Base-by-base conservation (phyloP, 2,113 vertebrate species). In the chimpanzee (Pan troglodytes) region DNA sequence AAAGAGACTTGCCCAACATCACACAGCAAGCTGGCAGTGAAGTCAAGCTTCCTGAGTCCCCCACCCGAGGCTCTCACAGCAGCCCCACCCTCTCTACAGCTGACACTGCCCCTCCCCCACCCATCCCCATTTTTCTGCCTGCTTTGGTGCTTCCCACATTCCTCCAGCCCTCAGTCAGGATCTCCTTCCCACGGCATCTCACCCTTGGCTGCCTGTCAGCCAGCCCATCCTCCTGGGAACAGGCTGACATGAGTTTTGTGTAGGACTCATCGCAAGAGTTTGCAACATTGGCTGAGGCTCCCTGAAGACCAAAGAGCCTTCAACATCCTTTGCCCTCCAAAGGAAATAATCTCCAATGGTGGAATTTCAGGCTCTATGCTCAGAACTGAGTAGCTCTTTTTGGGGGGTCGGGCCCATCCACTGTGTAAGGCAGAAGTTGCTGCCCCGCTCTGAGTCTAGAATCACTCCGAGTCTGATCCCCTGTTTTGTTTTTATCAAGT, bases 151-250 rank as follows among this genome's bases (percentile, higher is more conserved):
- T 96, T 97, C 95, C 97, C 97, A 97, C 97, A 97, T 96, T 97
- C 92, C 95, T 96, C 57, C 76, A 57, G 80, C 68, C 90, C 92
- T 93, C 94, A 25, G 68, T 81, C 94, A 83, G 93, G 96, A 88
- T 88, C 76, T 95, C 95, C 98, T 98, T 98, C 97, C 98, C 98
- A 97, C 97, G 97, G 97, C 97, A 88, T 97, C 97, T 98, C 88
- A 67, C 93, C 97, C 98, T 72, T 95, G 97, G 97, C 95, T 67
- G 93, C 94, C 86, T 80, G 81, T 94, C 97, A 92, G 80, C 95
- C 94, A 96, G 94, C 78, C 85, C 88, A 78, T 93, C 97, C 96
- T 96, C 95, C 90, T 96, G 98, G 98, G 97, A 97, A 90, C 92
- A 0, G 14, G 82, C 95, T 78, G 90, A 96, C 88, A 75, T 40